Base-by-base conservation (phyloP, 2,888 invertebrate genomes). In the Dryobota labecula region DNA sequence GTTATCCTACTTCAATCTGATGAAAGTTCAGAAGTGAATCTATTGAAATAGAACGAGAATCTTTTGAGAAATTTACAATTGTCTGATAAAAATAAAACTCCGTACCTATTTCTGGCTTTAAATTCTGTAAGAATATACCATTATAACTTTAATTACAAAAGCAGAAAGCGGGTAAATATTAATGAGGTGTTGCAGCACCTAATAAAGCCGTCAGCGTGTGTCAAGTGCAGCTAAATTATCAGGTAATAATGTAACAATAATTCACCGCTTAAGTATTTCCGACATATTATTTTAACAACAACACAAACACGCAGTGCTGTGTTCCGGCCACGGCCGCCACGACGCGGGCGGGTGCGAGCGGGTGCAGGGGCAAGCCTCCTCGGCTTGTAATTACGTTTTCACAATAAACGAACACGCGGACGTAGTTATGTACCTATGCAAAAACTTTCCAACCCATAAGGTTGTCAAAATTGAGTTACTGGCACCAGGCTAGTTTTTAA, bases 301-400 rank as follows among this genome's bases (percentile, higher is more conserved):
- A 58, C n/a, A 41, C 30, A n/a, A 54, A 24, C 49, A 51, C 27
- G 33, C 27, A 36, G 20, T 24, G 41, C 4, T 11, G 13, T 24
- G 45, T 3, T 6, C 9, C 2, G 24, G 9, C n/a, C n/a, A n/a
- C n/a, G n/a, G n/a, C n/a, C n/a, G n/a, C n/a, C n/a, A n/a, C n/a
- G n/a, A n/a, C n/a, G n/a, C n/a, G n/a, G n/a, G n/a, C n/a, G n/a
- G n/a, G n/a, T n/a, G n/a, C n/a, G n/a, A n/a, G n/a, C n/a, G n/a
- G n/a, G n/a, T n/a, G n/a, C n/a, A n/a, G n/a, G n/a, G n/a, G n/a
- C n/a, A n/a, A n/a, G n/a, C n/a, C n/a, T n/a, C n/a, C n/a, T n/a
- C n/a, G n/a, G n/a, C 43, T 63, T 67, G 57, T 51, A 33, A 57
- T 75, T 62, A 75, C 57, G 24, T 62, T 68, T 57, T 45, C 67